phyloP scores from a whole-genome alignment of 1,140 invertebrate genomes.

The Augochlora pura region DNA sequence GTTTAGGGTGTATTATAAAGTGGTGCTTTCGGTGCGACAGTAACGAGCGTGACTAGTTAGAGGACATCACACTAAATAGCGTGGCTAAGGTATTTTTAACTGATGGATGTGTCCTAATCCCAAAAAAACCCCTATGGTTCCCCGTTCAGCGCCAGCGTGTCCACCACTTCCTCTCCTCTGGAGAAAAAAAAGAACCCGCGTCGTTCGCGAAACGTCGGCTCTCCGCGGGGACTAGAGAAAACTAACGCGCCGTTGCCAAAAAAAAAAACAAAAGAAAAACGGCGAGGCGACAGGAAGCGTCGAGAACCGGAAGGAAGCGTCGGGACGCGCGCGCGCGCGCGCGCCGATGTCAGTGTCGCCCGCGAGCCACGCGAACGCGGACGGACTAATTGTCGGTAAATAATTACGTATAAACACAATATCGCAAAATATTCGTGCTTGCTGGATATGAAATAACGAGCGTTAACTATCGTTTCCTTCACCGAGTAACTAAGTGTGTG shows the following conservation, averaged over 20 bases:
- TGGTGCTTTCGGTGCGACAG: slow-evolving; percentile 68
- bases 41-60: slow-evolving; percentile 47
- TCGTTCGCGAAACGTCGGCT: slow-evolving; percentile 2
- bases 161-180: slow-evolving; percentile 33
- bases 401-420: slow-evolving; percentile 62
- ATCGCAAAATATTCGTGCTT: slow-evolving; percentile 71
- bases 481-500: slow-evolving; percentile 65
- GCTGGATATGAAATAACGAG: slow-evolving; percentile 70
- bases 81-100: slow-evolving; percentile 70
- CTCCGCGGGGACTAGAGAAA: background rate
- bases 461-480: slow-evolving; percentile 66
- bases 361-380: slow-evolving; percentile 4
- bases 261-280: too few relatives aligned
- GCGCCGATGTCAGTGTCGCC: slow-evolving; percentile 31
- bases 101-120: slow-evolving; percentile 66
- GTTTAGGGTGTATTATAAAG: slow-evolving; percentile 66
- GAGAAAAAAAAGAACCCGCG: slow-evolving; percentile 5
- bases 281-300: background rate
- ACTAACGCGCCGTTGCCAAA: too few relatives aligned
- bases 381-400: slow-evolving; percentile 50
- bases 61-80: slow-evolving; percentile 49
- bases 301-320: slow-evolving; percentile 1
- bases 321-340: slow-evolving; percentile 6
- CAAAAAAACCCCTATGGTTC: background rate
- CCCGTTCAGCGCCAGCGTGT: slow-evolving; percentile 43